These are phyloP conservation scores for Cercopithecus petaurista DNA, from an alignment of 2,797 vertebrate species.

Conservation along the genomic window DNA sequence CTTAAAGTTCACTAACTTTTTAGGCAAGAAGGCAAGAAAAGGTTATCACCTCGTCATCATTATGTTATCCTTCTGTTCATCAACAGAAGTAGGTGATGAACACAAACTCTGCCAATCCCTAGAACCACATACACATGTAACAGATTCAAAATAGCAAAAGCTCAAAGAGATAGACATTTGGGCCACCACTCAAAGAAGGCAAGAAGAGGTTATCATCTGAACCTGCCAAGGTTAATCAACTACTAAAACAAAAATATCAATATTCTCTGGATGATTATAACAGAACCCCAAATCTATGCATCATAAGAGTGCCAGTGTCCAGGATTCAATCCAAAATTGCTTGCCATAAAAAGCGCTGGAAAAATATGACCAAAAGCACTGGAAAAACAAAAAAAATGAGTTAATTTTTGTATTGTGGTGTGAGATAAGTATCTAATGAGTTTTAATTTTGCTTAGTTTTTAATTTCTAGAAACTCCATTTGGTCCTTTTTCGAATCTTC, in stretches of 20 bases:
- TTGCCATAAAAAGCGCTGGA: neutral
- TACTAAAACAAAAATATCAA: neutral
- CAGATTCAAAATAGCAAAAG: neutral
- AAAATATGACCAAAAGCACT: neutral
- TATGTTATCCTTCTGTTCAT: neutral
- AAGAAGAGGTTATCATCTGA: neutral
- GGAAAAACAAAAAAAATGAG: neutral
- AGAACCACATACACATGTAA: neutral
- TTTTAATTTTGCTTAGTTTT: conserved; percentile 43
- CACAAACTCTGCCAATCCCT: neutral
- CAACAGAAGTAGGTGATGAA: neutral
- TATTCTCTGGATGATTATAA: neutral
- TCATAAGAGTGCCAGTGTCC: neutral
- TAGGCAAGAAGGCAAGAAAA: neutral
- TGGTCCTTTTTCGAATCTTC: neutral
- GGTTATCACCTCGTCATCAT: neutral
- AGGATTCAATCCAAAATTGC: neutral
- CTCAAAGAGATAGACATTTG: neutral
- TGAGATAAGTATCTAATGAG: neutral
- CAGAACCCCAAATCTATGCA: neutral
- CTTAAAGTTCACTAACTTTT: neutral
- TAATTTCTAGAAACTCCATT: neutral
- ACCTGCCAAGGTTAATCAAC: neutral
- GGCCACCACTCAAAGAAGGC: neutral
- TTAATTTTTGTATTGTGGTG: neutral